phyloP scores from a whole-genome alignment of 2,888 invertebrate species.

The Psococerastis gibbosa region DNA sequence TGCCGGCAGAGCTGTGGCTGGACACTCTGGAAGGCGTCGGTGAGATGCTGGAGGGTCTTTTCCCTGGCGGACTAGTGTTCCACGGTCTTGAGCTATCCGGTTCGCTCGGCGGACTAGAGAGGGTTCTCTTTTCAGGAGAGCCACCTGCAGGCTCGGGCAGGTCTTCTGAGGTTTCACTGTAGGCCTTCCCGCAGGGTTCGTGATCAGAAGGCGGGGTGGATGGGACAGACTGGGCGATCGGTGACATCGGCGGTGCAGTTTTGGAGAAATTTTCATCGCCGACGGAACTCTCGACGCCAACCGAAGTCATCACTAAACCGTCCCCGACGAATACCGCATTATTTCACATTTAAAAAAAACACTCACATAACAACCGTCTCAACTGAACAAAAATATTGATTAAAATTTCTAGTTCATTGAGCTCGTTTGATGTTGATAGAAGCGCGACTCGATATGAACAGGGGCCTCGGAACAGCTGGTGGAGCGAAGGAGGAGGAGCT shows the following conservation, averaged over 20 bases:
- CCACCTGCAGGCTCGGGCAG: neutral
- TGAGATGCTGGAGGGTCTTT: neutral
- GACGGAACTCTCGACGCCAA: neutral
- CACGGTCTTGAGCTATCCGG: neutral
- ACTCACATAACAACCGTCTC: neutral
- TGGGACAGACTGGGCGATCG: neutral
- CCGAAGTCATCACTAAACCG: neutral
- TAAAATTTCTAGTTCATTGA: neutral
- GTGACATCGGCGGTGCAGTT: constrained; percentile 2
- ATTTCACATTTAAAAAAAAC: neutral
- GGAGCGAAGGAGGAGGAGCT: neutral
- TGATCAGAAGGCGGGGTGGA: constrained; percentile 5
- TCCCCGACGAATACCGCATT: no score
- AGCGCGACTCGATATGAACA: neutral
- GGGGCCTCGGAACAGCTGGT: neutral
- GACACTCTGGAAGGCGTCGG: neutral
- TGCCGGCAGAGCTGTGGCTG: neutral
- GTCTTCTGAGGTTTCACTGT: neutral
- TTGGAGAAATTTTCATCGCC: neutral
- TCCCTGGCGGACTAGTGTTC: constrained; percentile 3
- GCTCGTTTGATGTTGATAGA: neutral
- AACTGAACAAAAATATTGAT: neutral
- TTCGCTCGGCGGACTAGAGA: neutral
- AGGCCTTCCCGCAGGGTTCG: constrained; percentile 1
- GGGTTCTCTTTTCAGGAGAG: neutral